Conservation (phyloP, 1,140 invertebrate genomes). For the Achatina immaculata region DNA sequence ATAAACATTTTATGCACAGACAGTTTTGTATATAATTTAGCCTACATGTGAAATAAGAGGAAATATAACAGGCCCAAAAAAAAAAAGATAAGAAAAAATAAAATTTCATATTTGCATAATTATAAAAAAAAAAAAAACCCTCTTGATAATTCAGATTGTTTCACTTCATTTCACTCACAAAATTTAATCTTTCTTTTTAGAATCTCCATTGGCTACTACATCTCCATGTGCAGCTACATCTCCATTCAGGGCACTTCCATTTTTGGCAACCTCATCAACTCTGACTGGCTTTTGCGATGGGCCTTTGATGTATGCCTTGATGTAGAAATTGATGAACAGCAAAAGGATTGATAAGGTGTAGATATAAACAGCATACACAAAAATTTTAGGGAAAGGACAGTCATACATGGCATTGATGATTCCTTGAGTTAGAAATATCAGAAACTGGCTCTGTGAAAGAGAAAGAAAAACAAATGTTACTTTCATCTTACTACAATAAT, state of each 20-base stretch:
- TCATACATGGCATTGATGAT: constrained; percentile 83
- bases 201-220: background rate
- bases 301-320: constrained; percentile 51
- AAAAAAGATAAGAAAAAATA: background rate
- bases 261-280: background rate
- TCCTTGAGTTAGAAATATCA: constrained; percentile 83
- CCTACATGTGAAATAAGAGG: no score
- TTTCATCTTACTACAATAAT: no score
- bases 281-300: background rate
- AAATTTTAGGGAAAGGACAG: constrained; percentile 82
- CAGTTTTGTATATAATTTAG: no score
- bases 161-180: background rate
- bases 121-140: no score
- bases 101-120: background rate
- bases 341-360: constrained; percentile 93
- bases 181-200: background rate
- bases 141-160: background rate
- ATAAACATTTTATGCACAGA: no score
- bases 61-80: no score
- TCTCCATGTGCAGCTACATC: background rate
- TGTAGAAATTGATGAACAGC: constrained; percentile 90
- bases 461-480: constrained; percentile 8
- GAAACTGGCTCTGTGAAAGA: constrained; percentile 82
- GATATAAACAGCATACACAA: constrained; percentile 71
- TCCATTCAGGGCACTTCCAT: constrained; percentile 4